Conservation (phyloP, 2,888 invertebrate species). For the Epinotia nisella region DNA sequence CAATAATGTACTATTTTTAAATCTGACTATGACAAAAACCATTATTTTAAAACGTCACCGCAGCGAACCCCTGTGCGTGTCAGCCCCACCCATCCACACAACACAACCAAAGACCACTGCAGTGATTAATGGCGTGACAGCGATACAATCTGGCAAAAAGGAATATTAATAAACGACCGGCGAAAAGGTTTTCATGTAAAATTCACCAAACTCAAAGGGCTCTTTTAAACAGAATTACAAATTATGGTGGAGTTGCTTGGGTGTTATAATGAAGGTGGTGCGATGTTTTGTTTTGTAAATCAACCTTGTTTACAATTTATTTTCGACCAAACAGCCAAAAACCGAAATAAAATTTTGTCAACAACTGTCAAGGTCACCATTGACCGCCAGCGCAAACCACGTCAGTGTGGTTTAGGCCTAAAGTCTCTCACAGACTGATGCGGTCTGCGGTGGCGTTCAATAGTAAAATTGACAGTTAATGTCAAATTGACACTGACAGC, state of each 20-base stretch:
- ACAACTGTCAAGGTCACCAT: no score
- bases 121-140: constrained; percentile 19
- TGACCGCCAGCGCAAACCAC: no score
- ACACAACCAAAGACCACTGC: neutral
- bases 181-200: constrained; percentile 28
- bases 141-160: constrained; percentile 38
- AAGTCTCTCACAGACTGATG: no score
- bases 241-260: neutral
- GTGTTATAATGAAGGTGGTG: neutral
- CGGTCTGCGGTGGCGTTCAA: no score
- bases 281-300: neutral
- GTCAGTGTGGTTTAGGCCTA: no score
- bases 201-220: neutral
- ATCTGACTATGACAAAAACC: neutral
- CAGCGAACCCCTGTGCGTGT: neutral
- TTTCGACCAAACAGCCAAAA: no score
- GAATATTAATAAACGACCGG: constrained; percentile 29
- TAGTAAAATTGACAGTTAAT: no score
- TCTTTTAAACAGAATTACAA: neutral
- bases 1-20: no score
- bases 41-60: neutral
- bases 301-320: no score
- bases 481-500: no score
- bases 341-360: no score
- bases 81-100: constrained; percentile 15